Percentiles rank a stretch among this genome's conserved stretches.
Conservation (phyloP, 2,888 invertebrate genomes). For the Archips xylosteana region DNA sequence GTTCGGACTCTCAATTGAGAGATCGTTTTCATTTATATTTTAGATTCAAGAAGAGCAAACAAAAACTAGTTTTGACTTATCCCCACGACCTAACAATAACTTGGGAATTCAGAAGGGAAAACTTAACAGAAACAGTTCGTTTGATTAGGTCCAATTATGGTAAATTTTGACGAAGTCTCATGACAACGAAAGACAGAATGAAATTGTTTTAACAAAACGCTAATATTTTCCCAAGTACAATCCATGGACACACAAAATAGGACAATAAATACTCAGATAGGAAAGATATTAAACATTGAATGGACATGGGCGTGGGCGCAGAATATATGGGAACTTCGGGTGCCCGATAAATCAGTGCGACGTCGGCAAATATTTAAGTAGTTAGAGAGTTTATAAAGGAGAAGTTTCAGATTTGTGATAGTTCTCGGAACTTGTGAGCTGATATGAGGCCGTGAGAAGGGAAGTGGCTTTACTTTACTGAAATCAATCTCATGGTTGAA, state of each 20-base stretch:
- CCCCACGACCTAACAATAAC: neutral
- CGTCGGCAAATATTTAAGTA: conserved; percentile 10
- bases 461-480: neutral
- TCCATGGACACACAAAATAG: conserved; percentile 4
- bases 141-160: neutral
- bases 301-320: conserved; percentile 20
- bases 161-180: neutral
- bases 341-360: conserved; percentile 20
- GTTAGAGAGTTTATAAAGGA: neutral
- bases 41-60: neutral
- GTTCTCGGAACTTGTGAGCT: neutral
- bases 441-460: neutral
- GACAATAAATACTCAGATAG: conserved; percentile 35
- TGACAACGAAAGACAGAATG: neutral
- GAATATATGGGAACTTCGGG: conserved; percentile 23
- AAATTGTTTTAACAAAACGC: neutral
- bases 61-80: neutral
- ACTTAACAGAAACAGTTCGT: neutral
- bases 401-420: conserved; percentile 8
- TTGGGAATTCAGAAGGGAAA: neutral
- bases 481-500: neutral
- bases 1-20: neutral
- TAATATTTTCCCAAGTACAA: neutral
- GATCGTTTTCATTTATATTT: neutral
- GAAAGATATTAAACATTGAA: conserved; percentile 33